Base-by-base conservation (phyloP, 2,888 invertebrate species). In the Dione vanillae region DNA sequence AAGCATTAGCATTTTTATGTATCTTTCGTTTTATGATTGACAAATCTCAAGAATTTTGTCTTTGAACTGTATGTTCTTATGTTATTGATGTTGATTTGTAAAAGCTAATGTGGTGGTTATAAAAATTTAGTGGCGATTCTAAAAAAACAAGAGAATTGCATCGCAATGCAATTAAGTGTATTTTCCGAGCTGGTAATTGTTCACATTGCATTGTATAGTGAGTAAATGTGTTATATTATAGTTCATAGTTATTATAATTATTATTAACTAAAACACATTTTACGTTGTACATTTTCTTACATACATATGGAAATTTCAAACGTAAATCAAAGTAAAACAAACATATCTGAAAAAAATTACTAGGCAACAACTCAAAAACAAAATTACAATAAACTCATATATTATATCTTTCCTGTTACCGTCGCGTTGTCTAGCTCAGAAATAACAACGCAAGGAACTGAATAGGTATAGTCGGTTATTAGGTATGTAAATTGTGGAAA, bases 401-500 rank as follows among this genome's bases (percentile, higher is more conserved):
- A 54, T 70, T 14, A 62, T 43, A 45, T 19, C 49, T 56, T 54
- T 61, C 54, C 62, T 67, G 27, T 70, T 47, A 67, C 47, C 45
- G 56, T 59, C 49, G 49, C 45, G 56, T 59, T 40, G 49, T 35
- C 52, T 47, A 51, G 70, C 59, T 43, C 19, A 43, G 47, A 41
- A 70, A 67, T 59, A 70, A 62, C 70, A 70, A 70, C 58, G 62
- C 56, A 71, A 64, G 51, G 41, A 56, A 66, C 81, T 78, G 80
- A 71, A 72, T 68, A 56, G 54, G 11, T 37, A 69, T 67, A 66
- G 74, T 73, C 74, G 79, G 82, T 86, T 89, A 88, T 90, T 90
- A 75, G 70, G 54, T 72, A 91, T 89, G 90, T 84, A 89, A 91
- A 92, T 91, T 79, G 80, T 78, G 82, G 84, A 86, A 87, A 87